A percentile compares a stretch with the other conserved stretches of the same genome.
Evolutionary conservation across 2,888 invertebrate genomes (phyloP).

Genomic region (Ochropleura plecta): DNA sequence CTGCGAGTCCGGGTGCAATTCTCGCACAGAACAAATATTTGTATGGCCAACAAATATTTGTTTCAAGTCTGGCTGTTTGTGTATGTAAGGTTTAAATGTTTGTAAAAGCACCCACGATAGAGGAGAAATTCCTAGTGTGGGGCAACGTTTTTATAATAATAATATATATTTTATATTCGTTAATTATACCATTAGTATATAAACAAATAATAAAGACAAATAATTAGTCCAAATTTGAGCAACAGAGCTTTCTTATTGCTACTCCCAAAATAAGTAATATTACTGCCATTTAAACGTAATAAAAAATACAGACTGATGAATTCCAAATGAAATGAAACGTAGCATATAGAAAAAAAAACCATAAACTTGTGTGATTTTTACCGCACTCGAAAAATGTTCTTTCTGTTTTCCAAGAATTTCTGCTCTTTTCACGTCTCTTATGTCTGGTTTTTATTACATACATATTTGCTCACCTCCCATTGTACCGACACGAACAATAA

Average conservation of each 20-base stretch:
- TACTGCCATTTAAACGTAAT: neutral
- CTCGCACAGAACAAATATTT: too few species aligned
- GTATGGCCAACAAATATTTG: too few species aligned
- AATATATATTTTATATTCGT: neutral
- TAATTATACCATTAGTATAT: neutral
- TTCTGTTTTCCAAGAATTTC: constrained; percentile 19
- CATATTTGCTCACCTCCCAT: constrained; percentile 28
- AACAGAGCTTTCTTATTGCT: neutral
- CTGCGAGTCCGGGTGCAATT: too few species aligned
- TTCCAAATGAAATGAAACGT: neutral
- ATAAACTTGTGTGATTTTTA: constrained; percentile 3
- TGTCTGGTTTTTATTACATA: constrained; percentile 27
- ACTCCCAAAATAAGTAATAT: neutral
- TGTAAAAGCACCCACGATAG: too few species aligned
- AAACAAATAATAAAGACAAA: neutral
- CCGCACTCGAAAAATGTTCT: neutral
- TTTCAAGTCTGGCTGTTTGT: too few species aligned
- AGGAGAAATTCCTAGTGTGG: too few species aligned
- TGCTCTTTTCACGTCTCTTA: neutral
- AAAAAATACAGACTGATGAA: constrained; percentile 13
- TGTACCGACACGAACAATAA: constrained; percentile 41
- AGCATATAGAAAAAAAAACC: neutral
- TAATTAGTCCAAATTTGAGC: neutral
- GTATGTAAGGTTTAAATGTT: too few species aligned
- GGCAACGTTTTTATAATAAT: neutral